Evolutionary conservation across 2,888 invertebrate species (phyloP), one percentile per base, ranked within the genome.

Genomic region (Baronia brevicornis): DNA sequence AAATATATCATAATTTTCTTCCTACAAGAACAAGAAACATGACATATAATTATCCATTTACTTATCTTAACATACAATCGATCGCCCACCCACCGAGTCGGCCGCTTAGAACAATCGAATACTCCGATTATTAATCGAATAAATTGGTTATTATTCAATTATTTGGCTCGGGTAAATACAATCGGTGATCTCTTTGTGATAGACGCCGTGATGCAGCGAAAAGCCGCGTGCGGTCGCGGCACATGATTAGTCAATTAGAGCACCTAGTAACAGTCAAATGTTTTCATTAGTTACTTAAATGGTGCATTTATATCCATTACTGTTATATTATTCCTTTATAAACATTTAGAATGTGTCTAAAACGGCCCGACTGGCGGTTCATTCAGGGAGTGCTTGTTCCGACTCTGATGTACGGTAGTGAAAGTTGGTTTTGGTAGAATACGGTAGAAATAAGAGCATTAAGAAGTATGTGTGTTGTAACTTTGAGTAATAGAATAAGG

Each of bases 151-250:
- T 78, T 72, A 63, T 60, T 59, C 60, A 69, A 74, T 73, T 74
- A 73, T 69, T 73, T 64, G 51, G 66, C 65, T 77, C 75, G 74
- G 52, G 64, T 68, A 63, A 59, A 49, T 60, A 59, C 60, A 55
- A 64, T 66, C 70, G 72, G 72, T 36, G 74, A 77, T 78, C 48
- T 35, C 70, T 74, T 75, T 72, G 63, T 51, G 78, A 77, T 78
- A 68, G 35, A 30, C 25, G 36, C 23, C 46, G 58, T 74, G 74
- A 74, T 51, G 59, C 43, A 54, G 61, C 70, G 42, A 45, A 62
- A 57, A 39, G 48, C 46, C 54, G 50, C 58, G 58, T 55, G 52
- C 54, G 54, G 50, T 48, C 52, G 39, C 35, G 46, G 48, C 51
- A 60, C 60, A 52, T 62, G 65, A 70, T 64, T 69, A 60, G 62